These are phyloP conservation scores for Lepus timidus DNA, from an alignment of 2,113 vertebrate genomes.

Conservation along the genomic window DNA sequence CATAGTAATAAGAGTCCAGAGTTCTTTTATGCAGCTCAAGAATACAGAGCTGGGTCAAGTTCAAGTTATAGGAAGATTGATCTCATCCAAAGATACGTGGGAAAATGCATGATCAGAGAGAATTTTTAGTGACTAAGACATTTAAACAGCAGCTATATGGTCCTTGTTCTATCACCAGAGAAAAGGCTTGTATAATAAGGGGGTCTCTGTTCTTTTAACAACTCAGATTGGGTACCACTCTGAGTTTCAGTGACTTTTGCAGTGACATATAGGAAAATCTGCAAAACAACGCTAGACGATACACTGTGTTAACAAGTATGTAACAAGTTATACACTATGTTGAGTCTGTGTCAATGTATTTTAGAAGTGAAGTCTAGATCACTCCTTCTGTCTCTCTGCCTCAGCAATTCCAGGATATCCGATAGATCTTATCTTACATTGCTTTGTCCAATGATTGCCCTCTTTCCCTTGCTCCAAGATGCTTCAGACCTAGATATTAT, in stretches of 20 bases:
- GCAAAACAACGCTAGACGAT: background rate
- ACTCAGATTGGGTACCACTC: background rate
- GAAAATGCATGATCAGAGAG: background rate
- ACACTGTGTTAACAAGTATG: too few species aligned
- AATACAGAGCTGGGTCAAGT: background rate
- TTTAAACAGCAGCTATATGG: background rate
- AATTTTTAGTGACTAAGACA: background rate
- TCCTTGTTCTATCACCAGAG: background rate
- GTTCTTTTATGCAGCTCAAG: background rate
- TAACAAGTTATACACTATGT: too few species aligned
- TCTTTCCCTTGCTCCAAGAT: fast-evolving
- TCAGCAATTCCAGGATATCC: background rate
- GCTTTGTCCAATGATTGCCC: background rate
- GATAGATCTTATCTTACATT: background rate
- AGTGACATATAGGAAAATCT: background rate
- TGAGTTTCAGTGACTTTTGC: background rate
- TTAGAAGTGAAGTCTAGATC: background rate
- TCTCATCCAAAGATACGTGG: constrained; percentile 17
- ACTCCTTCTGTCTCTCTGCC: background rate
- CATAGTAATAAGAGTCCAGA: constrained; percentile 21
- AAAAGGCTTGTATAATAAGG: background rate
- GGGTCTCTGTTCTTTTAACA: background rate
- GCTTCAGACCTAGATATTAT: background rate
- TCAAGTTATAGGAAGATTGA: constrained; percentile 39
- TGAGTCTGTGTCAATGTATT: background rate